Evolutionary conservation across 2,888 invertebrate species (phyloP).

Genomic region (Notodonta ziczac): DNA sequence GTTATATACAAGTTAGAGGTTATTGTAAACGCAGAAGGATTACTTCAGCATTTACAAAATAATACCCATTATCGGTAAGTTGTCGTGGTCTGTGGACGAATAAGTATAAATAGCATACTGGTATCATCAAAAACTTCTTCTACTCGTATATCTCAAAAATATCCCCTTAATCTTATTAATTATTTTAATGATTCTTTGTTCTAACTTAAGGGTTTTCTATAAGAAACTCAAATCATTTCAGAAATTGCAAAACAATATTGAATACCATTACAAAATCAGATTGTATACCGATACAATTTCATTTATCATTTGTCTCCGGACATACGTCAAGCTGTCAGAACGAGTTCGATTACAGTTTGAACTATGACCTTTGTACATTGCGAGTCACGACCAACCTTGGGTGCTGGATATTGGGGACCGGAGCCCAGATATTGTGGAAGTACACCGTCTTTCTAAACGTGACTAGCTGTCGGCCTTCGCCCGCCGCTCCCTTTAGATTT

Average conservation of each 20-base stretch:
- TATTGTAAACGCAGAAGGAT: not conserved
- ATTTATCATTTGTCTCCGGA: conserved; percentile 49
- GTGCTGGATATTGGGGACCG: conserved; percentile 50
- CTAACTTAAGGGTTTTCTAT: too few species aligned
- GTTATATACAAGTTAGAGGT: not conserved
- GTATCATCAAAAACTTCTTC: too few species aligned
- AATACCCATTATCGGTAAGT: too few species aligned
- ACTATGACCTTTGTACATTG: conserved; percentile 69
- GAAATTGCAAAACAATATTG: not conserved
- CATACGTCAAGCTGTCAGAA: conserved; percentile 63
- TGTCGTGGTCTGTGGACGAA: too few species aligned
- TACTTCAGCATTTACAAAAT: not conserved
- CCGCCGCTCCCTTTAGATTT: conserved; percentile 71
- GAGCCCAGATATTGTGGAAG: conserved; percentile 31
- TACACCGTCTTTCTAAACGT: conserved; percentile 72
- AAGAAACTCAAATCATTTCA: not conserved
- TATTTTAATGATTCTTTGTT: too few species aligned
- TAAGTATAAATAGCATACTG: too few species aligned
- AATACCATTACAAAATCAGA: conserved; percentile 27
- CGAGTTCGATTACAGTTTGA: conserved; percentile 61
- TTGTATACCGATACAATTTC: conserved; percentile 33
- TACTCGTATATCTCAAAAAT: too few species aligned
- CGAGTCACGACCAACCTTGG: conserved; percentile 77
- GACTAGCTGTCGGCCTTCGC: conserved; percentile 72
- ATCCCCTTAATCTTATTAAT: too few species aligned